A percentile compares a stretch with the other conserved stretches of the same genome.
These are phyloP conservation scores for Drosophila triauraria DNA, from an alignment of 1,140 invertebrate genomes.

Conservation along the genomic window DNA sequence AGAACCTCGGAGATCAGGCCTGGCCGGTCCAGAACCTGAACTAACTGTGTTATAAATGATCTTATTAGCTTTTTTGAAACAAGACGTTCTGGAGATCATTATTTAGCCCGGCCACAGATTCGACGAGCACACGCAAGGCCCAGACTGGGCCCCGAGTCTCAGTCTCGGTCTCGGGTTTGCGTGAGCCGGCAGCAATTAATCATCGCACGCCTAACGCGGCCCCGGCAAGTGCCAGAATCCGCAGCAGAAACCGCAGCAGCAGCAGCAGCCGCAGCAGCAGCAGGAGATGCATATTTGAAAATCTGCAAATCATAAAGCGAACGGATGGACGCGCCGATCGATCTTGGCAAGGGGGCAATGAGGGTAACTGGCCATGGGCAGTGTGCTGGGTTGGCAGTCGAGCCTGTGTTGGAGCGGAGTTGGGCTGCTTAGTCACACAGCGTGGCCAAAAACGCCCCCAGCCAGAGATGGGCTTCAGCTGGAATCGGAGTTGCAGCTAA, in stretches of 20 bases:
- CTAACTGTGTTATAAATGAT: conserved; percentile 84
- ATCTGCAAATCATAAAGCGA: conserved; percentile 79
- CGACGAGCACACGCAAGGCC: conserved; percentile 53
- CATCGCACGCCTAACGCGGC: conserved; percentile 74
- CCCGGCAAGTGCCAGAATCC: conserved; percentile 34
- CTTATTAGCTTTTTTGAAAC: conserved; percentile 84
- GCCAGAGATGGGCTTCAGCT: conserved; percentile 45
- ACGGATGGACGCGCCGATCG: conserved; percentile 51
- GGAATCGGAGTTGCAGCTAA: conserved; percentile 3
- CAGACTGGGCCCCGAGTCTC: conserved; percentile 17
- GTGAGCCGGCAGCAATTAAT: conserved; percentile 80
- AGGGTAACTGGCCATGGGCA: conserved; percentile 28
- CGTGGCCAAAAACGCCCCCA: conserved; percentile 71
- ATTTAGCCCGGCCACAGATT: conserved; percentile 62
- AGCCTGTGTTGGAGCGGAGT: conserved; percentile 2
- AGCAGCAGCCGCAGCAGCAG: conserved; percentile 34
- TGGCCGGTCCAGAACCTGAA: conserved; percentile 53
- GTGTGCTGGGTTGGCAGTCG: neutral
- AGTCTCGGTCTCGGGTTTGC: conserved; percentile 42
- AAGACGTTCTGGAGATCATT: conserved; percentile 82
- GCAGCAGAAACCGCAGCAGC: conserved; percentile 9
- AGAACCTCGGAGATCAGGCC: conserved; percentile 16
- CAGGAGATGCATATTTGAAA: conserved; percentile 82
- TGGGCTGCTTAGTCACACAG: conserved; percentile 69
- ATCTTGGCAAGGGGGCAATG: conserved; percentile 41